Conservation (phyloP, 1,140 invertebrate species). For the Drosophila biarmipes region DNA sequence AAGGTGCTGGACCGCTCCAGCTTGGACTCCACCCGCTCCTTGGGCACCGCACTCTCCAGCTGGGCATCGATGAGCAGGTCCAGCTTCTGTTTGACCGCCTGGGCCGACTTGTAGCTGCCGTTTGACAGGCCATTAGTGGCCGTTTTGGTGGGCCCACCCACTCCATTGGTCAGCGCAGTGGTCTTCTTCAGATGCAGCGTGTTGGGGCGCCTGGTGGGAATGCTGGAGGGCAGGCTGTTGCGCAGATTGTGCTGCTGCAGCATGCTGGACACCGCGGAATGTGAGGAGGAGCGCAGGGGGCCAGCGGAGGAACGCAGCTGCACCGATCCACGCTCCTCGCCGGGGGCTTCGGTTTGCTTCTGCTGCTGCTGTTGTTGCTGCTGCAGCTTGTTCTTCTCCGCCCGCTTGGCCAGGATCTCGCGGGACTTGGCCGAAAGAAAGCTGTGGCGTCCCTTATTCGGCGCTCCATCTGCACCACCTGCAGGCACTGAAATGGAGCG, state of each 20-base stretch:
- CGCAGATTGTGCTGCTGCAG: conserved; percentile 72
- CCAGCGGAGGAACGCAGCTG: conserved; percentile 53
- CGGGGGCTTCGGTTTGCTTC: conserved; percentile 68
- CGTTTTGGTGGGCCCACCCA: conserved; percentile 12
- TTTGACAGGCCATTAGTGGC: conserved; percentile 49
- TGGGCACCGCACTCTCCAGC: conserved; percentile 24
- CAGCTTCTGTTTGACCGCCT: conserved; percentile 77
- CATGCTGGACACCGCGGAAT: conserved; percentile 74
- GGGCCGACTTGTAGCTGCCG: conserved; percentile 58
- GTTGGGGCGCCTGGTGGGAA: conserved; percentile 79
- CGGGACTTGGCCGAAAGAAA: conserved; percentile 82
- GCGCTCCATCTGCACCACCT: conserved; percentile 35
- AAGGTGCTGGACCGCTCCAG: conserved; percentile 84
- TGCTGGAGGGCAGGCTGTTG: conserved; percentile 75
- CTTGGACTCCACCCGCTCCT: conserved; percentile 72
- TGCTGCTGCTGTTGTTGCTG: conserved; percentile 68
- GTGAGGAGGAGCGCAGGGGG: conserved; percentile 75
- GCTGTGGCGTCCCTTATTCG: conserved; percentile 62
- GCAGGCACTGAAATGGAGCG: conserved; percentile 80
- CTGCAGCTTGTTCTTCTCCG: conserved; percentile 78
- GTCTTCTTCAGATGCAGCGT: conserved; percentile 83
- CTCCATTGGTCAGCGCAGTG: conserved; percentile 42
- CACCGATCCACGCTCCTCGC: conserved; percentile 68
- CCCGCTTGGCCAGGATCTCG: conserved; percentile 78
- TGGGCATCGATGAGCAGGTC: conserved; percentile 76